Evolutionary conservation across 2,888 invertebrate species (phyloP).

Genomic region (Hoplodrina blanda): DNA sequence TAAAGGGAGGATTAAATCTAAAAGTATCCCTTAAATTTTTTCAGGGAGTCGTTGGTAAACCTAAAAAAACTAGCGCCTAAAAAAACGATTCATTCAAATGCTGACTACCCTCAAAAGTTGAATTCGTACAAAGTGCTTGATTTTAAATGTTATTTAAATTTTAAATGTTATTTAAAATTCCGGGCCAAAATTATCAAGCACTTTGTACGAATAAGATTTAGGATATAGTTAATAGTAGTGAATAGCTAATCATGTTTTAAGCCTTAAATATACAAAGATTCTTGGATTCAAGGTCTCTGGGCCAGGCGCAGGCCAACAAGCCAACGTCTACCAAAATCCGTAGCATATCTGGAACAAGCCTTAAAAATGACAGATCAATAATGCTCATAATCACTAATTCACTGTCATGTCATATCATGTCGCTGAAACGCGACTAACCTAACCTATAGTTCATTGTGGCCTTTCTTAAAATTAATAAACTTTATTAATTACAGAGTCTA

Average conservation of each 20-base stretch:
- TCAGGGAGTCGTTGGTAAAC: background rate
- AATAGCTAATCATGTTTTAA: too few relatives aligned
- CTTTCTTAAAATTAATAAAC: constrained; percentile 28
- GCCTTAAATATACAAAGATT: too few relatives aligned
- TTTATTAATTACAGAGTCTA: constrained; percentile 27
- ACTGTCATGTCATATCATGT: constrained; percentile 12
- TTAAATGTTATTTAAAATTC: too few relatives aligned
- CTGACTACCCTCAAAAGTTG: background rate
- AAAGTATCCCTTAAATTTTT: constrained; percentile 1
- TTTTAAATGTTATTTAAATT: too few relatives aligned
- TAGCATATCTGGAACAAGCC: constrained; percentile 12
- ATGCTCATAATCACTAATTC: constrained; percentile 2
- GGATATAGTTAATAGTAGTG: too few relatives aligned
- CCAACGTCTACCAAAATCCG: background rate
- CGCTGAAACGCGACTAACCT: constrained; percentile 63
- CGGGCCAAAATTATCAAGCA: too few relatives aligned
- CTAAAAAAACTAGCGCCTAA: background rate
- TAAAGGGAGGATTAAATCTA: too few relatives aligned
- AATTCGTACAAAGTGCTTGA: too few relatives aligned
- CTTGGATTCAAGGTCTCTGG: too few relatives aligned
- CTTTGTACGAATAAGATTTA: too few relatives aligned
- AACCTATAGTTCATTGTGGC: constrained; percentile 53
- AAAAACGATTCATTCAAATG: constrained; percentile 8
- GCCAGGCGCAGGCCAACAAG: too few relatives aligned
- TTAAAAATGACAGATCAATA: background rate